These are phyloP conservation scores for Venusia cambrica DNA, from an alignment of 2,888 invertebrate genomes.

Conservation along the genomic window DNA sequence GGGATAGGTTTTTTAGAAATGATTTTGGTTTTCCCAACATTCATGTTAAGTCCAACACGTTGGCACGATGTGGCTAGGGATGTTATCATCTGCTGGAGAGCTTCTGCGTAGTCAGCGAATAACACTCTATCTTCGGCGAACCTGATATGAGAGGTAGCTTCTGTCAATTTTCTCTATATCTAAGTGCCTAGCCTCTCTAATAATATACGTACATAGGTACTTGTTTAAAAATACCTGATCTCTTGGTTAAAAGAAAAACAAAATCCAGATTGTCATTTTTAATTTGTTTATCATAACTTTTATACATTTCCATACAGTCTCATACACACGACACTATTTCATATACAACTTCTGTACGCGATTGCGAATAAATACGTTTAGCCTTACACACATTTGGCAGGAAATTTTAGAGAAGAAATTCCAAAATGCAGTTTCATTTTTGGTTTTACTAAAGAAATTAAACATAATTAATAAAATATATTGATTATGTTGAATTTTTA, in stretches of 20 bases:
- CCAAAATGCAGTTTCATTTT: conserved; percentile 24
- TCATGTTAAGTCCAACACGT: too few species aligned
- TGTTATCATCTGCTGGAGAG: too few species aligned
- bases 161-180: too few species aligned
- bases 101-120: too few species aligned
- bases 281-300: conserved; percentile 61
- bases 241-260: conserved; percentile 44
- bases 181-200: too few species aligned
- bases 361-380: conserved; percentile 72
- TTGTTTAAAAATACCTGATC: too few species aligned
- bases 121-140: too few species aligned
- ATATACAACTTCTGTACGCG: conserved; percentile 61
- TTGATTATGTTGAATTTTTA: not conserved
- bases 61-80: too few species aligned
- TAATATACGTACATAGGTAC: too few species aligned
- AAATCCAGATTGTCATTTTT: conserved; percentile 71
- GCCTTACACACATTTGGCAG: conserved; percentile 17
- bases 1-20: too few species aligned
- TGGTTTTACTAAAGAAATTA: conserved; percentile 13
- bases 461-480: not conserved
- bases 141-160: too few species aligned
- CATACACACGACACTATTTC: conserved; percentile 60
- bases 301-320: conserved; percentile 56
- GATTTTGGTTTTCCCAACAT: too few species aligned
- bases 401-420: conserved; percentile 22